Conservation (phyloP, 2,888 invertebrate genomes). For the Spicauda simplicius region DNA sequence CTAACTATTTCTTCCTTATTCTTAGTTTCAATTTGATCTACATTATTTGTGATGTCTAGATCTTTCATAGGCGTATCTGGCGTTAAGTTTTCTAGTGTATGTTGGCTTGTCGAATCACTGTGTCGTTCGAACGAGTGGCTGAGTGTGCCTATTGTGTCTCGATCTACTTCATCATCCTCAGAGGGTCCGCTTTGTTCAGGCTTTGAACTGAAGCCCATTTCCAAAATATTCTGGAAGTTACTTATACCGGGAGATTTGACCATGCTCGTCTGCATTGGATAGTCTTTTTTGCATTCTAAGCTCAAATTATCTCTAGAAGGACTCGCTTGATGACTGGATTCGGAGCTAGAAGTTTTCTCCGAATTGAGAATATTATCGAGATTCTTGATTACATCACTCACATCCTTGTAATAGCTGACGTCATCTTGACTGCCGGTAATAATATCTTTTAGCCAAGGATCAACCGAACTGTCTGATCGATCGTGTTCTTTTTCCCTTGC, state of each 20-base stretch:
- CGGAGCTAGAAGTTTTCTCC: constrained; percentile 85
- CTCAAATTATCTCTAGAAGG: constrained; percentile 79
- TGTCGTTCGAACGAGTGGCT: constrained; percentile 79
- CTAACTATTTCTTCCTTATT: constrained; percentile 45
- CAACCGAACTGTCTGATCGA: constrained; percentile 76
- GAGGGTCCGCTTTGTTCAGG: constrained; percentile 53
- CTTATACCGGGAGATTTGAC: constrained; percentile 79
- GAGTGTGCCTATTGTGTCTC: constrained; percentile 73
- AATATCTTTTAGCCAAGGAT: constrained; percentile 86
- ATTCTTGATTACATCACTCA: constrained; percentile 87
- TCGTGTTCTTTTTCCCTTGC: constrained; percentile 64
- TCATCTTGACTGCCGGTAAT: constrained; percentile 85
- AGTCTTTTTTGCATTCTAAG: constrained; percentile 77
- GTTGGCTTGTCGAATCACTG: constrained; percentile 71
- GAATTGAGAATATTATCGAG: constrained; percentile 86
- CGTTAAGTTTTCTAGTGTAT: constrained; percentile 72
- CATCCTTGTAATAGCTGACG: constrained; percentile 85
- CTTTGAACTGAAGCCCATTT: constrained; percentile 59
- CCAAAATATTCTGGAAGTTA: constrained; percentile 74
- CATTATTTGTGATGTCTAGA: constrained; percentile 55
- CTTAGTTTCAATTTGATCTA: constrained; percentile 47
- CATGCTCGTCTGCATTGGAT: constrained; percentile 70
- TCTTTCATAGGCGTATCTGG: constrained; percentile 76
- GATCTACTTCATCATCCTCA: constrained; percentile 69
- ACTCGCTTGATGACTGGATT: constrained; percentile 84